Evolutionary conservation across 2,797 vertebrate species (phyloP), one percentile per base, ranked within the genome.

Genomic region (Mormyrus hasselquistii): DNA sequence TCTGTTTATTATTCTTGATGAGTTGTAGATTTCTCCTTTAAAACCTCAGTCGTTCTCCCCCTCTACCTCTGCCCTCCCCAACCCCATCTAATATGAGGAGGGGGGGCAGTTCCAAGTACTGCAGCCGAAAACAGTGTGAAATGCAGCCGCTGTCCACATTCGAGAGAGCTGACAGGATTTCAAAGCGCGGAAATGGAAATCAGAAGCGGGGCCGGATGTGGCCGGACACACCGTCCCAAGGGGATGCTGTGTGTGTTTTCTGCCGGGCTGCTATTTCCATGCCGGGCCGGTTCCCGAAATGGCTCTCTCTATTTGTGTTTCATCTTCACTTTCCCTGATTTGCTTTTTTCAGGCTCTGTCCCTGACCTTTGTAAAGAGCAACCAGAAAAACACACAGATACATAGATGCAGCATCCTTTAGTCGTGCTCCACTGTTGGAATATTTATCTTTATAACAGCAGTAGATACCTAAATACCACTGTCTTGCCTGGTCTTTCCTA

Each of bases 161-260:
- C 92, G 92, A 93, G 93, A 4, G 89, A 93, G 92, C 90, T 94
- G 94, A 95, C 93, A 94, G 91, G 94, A 94, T 95, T 95, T 95
- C 92, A 92, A 90, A 94, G 93, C 90, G 89, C 93, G 94, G 91
- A 93, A 95, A 95, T 93, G 92, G 92, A 95, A 95, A 94, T 94
- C 93, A 92, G 92, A 95, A 92, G 92, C 92, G 90, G 91, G 91
- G 91, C 90, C 93, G 92, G 93, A 94, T 93, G 93, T 93, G 92
- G 90, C 91, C 90, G 90, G 88, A 91, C 91, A 90, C 91, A 93
- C 91, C 90, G 90, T 93, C 92, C 93, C 92, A 88, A 88, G 94
- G 92, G 91, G 92, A 91, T 92, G 92, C 94, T 93, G 92, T 92
- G 91, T 91, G 91, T 91, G 93, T 94, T 91, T 93, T 90, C 92